Conservation (phyloP, 2,113 vertebrate species). For the Microcebus murinus region DNA sequence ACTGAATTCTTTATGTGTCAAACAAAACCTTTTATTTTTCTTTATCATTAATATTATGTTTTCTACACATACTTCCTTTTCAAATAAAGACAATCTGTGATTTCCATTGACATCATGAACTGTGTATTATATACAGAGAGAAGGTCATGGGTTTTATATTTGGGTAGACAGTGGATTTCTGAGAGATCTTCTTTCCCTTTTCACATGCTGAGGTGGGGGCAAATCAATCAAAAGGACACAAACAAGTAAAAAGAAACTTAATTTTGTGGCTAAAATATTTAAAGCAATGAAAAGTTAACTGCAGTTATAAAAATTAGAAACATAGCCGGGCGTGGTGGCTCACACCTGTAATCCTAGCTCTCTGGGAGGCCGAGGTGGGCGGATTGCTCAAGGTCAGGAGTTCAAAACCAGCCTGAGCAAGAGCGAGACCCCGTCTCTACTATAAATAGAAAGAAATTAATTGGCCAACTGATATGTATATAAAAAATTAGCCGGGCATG, state of each 20-base stretch:
- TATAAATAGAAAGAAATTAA: no score
- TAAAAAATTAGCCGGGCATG: no score
- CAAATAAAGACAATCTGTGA: neutral
- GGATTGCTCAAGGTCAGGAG: no score
- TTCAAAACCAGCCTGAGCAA: no score
- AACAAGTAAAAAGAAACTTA: constrained; percentile 18
- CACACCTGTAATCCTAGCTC: no score
- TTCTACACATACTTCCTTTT: neutral
- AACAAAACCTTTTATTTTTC: constrained; percentile 34
- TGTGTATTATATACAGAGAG: neutral
- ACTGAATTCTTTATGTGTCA: constrained; percentile 13
- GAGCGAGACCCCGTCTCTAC: no score
- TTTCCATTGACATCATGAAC: neutral
- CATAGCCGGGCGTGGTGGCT: neutral
- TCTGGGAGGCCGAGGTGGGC: no score
- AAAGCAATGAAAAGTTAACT: constrained; percentile 16
- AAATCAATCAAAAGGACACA: neutral
- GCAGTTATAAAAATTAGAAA: neutral
- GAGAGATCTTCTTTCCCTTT: neutral
- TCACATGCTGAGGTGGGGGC: neutral
- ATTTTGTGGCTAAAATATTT: constrained; percentile 35
- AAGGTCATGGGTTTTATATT: neutral
- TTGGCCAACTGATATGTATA: no score
- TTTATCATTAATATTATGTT: neutral
- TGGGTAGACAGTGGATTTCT: neutral